A percentile compares a stretch with the other conserved stretches of the same genome.
Evolutionary conservation across 30 jellyfish, hydroid and myxozoan species (phyloP).

Genomic region (Mastigias papua): DNA sequence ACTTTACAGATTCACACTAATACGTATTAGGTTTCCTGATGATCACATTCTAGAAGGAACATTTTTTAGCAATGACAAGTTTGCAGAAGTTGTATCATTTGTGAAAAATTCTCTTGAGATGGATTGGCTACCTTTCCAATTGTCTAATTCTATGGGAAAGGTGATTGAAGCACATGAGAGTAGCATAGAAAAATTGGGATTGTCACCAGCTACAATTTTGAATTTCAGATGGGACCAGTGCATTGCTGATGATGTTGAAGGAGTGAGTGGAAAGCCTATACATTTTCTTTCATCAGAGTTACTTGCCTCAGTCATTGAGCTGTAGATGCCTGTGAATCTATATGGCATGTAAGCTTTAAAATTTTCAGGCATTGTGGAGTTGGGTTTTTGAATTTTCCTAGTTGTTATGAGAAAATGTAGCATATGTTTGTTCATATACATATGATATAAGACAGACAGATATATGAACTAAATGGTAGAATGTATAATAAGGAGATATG

Average conservation of each 20-base stretch:
- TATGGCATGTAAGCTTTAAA: too few species aligned
- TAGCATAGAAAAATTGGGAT: constrained; percentile 49
- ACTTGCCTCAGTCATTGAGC: constrained; percentile 42
- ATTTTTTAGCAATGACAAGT: constrained; percentile 67
- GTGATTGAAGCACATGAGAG: constrained; percentile 1
- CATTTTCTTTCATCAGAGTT: constrained; percentile 38
- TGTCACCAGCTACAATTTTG: constrained; percentile 91
- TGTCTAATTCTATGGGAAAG: constrained; percentile 73
- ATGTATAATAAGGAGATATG: too few species aligned
- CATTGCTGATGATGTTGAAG: constrained; percentile 41
- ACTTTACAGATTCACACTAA: constrained; percentile 60
- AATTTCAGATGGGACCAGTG: constrained; percentile 71
- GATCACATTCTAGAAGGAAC: constrained; percentile 89
- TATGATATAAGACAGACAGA: too few species aligned
- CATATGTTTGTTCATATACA: too few species aligned
- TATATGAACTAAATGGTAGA: too few species aligned
- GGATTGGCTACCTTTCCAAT: constrained; percentile 83
- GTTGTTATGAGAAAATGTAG: too few species aligned
- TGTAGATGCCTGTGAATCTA: too few species aligned
- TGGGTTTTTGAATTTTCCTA: too few species aligned
- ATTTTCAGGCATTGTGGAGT: too few species aligned
- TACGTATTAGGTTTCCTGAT: constrained; percentile 93
- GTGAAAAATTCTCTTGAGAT: constrained; percentile 64
- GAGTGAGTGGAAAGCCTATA: not conserved
- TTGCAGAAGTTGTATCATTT: constrained; percentile 71